Evolutionary conservation across 2,888 invertebrate species (phyloP).

Genomic region (Trichopria drosophilae): DNA sequence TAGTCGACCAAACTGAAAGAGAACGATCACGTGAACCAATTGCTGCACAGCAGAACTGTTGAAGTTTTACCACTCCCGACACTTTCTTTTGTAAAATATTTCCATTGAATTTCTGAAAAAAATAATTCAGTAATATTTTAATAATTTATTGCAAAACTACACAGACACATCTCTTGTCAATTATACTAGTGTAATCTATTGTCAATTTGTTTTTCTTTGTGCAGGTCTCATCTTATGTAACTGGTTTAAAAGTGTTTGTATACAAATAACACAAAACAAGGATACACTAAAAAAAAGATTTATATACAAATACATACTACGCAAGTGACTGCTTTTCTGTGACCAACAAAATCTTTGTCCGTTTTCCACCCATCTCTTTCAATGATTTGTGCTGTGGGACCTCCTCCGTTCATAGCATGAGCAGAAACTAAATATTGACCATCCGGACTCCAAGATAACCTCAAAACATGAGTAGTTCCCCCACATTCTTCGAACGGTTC

Average conservation of each 20-base stretch:
- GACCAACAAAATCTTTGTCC: conserved; percentile 97
- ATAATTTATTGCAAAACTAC: conserved; percentile 8
- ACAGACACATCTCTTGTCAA: too few species aligned
- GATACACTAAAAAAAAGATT: neutral
- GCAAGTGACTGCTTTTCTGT: conserved; percentile 94
- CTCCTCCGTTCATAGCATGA: conserved; percentile 98
- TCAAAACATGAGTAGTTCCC: conserved; percentile 87
- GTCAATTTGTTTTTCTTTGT: too few species aligned
- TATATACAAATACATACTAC: conserved; percentile 66
- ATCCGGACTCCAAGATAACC: conserved; percentile 97
- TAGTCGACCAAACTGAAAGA: conserved; percentile 94
- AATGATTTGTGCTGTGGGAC: conserved; percentile 96
- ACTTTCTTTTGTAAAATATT: conserved; percentile 77
- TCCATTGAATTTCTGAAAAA: conserved; percentile 80
- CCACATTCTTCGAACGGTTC: conserved; percentile 90
- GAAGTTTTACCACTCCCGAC: conserved; percentile 65
- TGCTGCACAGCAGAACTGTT: conserved; percentile 85
- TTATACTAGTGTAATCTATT: too few species aligned
- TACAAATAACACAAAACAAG: conserved; percentile 15
- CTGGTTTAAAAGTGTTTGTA: too few species aligned
- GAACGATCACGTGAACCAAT: conserved; percentile 93
- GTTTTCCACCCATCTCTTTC: conserved; percentile 92
- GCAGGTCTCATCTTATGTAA: too few species aligned
- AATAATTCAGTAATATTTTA: conserved; percentile 14
- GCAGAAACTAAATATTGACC: conserved; percentile 96